Percentiles rank a stretch among this genome's conserved stretches.
Evolutionary conservation across 2,888 invertebrate species (phyloP).

Genomic region (Rosalia funebris): DNA sequence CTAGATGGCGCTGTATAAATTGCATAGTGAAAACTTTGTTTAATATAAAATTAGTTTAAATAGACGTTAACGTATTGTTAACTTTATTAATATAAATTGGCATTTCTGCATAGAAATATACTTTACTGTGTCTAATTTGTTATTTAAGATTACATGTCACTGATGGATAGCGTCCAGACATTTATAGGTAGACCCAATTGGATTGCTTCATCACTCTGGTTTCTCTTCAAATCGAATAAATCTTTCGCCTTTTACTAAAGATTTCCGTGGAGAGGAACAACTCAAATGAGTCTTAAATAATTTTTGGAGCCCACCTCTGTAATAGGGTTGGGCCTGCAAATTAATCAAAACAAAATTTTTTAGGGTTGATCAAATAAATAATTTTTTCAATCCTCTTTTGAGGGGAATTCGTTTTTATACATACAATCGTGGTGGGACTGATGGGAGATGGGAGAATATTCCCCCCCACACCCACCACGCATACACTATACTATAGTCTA

Average conservation of each 20-base stretch:
- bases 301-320: conserved; percentile 28
- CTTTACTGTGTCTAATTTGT: not conserved
- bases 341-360: conserved; percentile 24
- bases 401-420: too few species aligned
- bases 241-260: conserved; percentile 40
- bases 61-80: too few species aligned
- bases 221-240: conserved; percentile 36
- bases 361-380: too few species aligned
- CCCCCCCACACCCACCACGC: too few species aligned
- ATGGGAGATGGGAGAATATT: too few species aligned
- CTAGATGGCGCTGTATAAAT: not conserved
- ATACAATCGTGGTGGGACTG: too few species aligned
- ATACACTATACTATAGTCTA: too few species aligned
- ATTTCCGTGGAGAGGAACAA: conserved; percentile 39
- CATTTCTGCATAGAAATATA: too few species aligned
- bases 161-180: not conserved
- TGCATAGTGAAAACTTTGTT: too few species aligned
- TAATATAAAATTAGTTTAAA: too few species aligned
- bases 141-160: not conserved
- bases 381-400: too few species aligned
- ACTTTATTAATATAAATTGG: too few species aligned
- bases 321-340: conserved; percentile 19
- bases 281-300: conserved; percentile 29
- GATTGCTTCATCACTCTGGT: conserved; percentile 20
- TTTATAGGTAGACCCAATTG: not conserved